A percentile compares a stretch with the other conserved stretches of the same genome.
phyloP scores from a whole-genome alignment of 37 sponge, comb jelly and placozoan species.

The Beroe ovata region DNA sequence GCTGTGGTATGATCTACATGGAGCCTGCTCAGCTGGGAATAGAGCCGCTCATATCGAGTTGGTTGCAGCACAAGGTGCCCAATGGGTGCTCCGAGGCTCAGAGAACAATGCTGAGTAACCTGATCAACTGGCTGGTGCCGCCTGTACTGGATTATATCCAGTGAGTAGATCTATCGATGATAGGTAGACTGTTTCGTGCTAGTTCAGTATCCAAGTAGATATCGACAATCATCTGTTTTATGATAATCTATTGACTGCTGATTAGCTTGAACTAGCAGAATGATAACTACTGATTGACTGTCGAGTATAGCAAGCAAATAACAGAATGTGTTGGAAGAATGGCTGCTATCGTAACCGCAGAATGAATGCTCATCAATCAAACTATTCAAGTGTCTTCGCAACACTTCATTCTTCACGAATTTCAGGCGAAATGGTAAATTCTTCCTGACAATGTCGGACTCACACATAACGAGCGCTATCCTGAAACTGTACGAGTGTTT shows the following conservation, averaged over 20 bases:
- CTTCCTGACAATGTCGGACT: conserved; percentile 66
- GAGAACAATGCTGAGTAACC: conserved; percentile 25
- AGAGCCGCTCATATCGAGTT: conserved; percentile 49
- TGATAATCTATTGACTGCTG: too few relatives aligned
- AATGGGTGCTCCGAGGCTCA: conserved; percentile 51
- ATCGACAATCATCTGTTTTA: too few relatives aligned
- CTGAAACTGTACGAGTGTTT: conserved; percentile 69
- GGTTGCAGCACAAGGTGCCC: conserved; percentile 68
- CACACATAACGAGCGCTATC: conserved; percentile 55
- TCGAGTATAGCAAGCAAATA: too few relatives aligned
- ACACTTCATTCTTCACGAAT: not conserved
- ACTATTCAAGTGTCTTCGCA: too few relatives aligned
- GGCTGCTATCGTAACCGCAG: not conserved
- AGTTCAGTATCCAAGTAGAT: too few relatives aligned
- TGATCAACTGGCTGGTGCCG: conserved; percentile 69
- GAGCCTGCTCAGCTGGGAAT: conserved; percentile 69
- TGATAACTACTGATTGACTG: too few relatives aligned
- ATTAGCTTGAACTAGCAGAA: too few relatives aligned
- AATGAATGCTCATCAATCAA: not conserved
- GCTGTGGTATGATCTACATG: conserved; percentile 86
- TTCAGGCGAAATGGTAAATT: conserved; percentile 41
- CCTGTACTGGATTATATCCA: conserved; percentile 60
- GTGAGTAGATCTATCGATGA: too few relatives aligned
- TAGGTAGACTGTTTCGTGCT: too few relatives aligned
- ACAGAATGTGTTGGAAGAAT: too few relatives aligned